Evolutionary conservation across 2,888 invertebrate genomes (phyloP).

Genomic region (Euplagia quadripunctaria): DNA sequence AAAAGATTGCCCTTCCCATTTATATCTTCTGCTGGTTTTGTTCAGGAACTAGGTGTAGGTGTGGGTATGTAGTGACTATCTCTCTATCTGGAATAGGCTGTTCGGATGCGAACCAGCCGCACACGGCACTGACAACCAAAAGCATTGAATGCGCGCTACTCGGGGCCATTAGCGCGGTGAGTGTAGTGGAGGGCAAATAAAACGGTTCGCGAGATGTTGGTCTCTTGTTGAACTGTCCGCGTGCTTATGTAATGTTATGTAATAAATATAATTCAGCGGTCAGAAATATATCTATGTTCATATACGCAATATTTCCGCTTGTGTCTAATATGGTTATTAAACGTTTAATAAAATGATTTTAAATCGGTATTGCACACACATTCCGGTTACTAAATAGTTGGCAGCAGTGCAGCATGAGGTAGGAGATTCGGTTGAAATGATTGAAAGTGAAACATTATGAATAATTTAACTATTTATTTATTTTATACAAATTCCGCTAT

Average conservation of each 20-base stretch:
- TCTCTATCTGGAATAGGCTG: no score
- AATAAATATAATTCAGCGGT: neutral
- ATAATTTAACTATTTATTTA: slow-evolving; percentile 80
- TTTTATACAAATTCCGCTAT: slow-evolving; percentile 86
- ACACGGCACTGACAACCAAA: neutral
- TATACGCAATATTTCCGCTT: neutral
- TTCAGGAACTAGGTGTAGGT: neutral
- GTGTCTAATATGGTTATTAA: neutral
- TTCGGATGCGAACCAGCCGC: neutral
- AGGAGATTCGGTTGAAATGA: slow-evolving; percentile 6
- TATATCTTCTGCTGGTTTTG: neutral
- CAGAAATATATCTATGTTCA: neutral
- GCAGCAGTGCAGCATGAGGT: neutral
- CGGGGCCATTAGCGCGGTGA: neutral
- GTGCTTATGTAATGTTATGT: neutral
- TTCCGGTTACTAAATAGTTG: neutral
- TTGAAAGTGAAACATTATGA: slow-evolving; percentile 57
- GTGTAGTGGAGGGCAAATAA: neutral
- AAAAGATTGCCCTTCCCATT: neutral
- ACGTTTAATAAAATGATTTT: no score
- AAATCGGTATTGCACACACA: neutral
- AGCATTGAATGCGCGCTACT: neutral
- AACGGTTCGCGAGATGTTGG: neutral
- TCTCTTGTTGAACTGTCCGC: neutral
- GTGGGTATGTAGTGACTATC: neutral